phyloP scores from a whole-genome alignment of 2,888 invertebrate species.

The Cynaeus angustus region DNA sequence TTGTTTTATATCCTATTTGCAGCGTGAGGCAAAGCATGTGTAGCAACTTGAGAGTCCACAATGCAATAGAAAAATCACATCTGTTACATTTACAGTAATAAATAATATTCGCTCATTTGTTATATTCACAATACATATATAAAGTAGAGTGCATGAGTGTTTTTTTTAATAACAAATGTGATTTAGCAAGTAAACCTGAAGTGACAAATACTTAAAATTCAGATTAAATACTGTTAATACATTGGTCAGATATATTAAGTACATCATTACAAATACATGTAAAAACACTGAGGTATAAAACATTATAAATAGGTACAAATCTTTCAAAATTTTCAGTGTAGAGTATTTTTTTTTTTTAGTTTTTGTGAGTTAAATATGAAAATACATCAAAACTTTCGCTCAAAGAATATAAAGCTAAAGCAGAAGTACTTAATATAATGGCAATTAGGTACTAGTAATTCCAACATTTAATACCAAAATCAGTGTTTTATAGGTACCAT shows the following conservation, averaged over 20 bases:
- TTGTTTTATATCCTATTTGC: constrained; percentile 58
- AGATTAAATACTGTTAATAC: constrained; percentile 64
- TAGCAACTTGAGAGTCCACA: constrained; percentile 51
- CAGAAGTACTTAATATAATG: constrained; percentile 49
- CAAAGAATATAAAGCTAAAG: constrained; percentile 49
- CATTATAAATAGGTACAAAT: constrained; percentile 66
- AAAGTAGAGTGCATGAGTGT: constrained; percentile 48
- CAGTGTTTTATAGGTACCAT: constrained; percentile 41
- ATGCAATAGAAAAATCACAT: constrained; percentile 56
- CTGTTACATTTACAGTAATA: constrained; percentile 53
- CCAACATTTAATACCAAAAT: constrained; percentile 25
- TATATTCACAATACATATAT: constrained; percentile 36
- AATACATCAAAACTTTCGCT: constrained; percentile 52
- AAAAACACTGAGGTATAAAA: constrained; percentile 69
- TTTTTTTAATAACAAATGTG: constrained; percentile 54
- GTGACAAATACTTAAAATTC: constrained; percentile 54
- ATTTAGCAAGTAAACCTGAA: constrained; percentile 52
- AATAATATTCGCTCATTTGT: constrained; percentile 33
- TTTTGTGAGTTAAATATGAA: constrained; percentile 49
- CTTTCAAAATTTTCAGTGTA: constrained; percentile 52
- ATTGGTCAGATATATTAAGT: constrained; percentile 66
- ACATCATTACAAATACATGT: constrained; percentile 62
- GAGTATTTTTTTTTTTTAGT: constrained; percentile 54
- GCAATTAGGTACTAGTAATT: constrained; percentile 49
- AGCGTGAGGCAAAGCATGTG: constrained; percentile 57